These are phyloP conservation scores for Rousettus leschenaultii DNA, from an alignment of 2,113 vertebrate species.

Conservation along the genomic window DNA sequence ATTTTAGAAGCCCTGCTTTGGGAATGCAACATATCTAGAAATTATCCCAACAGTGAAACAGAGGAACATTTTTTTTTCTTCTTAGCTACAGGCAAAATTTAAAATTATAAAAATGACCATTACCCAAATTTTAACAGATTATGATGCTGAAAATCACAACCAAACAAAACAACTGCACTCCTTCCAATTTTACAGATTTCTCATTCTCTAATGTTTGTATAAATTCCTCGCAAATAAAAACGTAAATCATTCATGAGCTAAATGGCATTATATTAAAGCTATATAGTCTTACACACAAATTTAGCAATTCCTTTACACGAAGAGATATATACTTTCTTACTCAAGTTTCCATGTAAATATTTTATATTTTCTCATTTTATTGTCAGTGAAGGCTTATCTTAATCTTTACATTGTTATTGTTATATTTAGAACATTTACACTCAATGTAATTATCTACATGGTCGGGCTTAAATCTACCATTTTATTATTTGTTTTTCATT, in stretches of 20 bases:
- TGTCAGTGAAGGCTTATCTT: not conserved
- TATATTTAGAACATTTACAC: not conserved
- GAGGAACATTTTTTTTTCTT: constrained; percentile 13
- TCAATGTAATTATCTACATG: not conserved
- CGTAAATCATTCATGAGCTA: not conserved
- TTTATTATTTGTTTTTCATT: not conserved
- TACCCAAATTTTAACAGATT: not conserved
- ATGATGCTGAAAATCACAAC: constrained; percentile 24
- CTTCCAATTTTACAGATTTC: constrained; percentile 6
- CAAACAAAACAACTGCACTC: not conserved
- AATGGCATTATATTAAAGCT: not conserved
- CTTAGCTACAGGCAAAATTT: constrained; percentile 41
- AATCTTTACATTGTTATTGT: not conserved
- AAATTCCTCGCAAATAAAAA: not conserved
- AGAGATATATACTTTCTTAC: not conserved
- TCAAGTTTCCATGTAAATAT: not conserved
- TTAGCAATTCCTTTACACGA: not conserved
- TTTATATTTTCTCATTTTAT: not conserved
- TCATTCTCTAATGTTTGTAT: not conserved
- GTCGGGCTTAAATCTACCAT: not conserved
- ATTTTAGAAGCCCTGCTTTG: constrained; percentile 24
- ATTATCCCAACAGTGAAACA: constrained; percentile 19
- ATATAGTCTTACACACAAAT: not conserved
- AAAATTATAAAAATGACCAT: constrained; percentile 39
- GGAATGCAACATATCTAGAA: constrained; percentile 19